phyloP scores from a whole-genome alignment of 1,140 invertebrate genomes.

The Drosophila sulfurigaster region DNA sequence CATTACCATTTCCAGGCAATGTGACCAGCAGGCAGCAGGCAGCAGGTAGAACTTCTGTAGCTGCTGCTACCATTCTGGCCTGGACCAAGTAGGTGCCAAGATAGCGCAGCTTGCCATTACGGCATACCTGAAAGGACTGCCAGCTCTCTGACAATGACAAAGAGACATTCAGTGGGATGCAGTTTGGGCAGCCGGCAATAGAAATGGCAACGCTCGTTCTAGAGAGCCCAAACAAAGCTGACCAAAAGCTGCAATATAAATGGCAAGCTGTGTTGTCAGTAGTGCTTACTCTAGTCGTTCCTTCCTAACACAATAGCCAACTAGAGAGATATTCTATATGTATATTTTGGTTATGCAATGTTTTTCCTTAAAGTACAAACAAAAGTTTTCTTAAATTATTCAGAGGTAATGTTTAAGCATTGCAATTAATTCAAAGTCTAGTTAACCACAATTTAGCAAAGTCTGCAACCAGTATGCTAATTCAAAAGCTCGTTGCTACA shows the following conservation, averaged over 20 bases:
- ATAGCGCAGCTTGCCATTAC: slow-evolving; percentile 43
- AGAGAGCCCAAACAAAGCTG: slow-evolving; percentile 38
- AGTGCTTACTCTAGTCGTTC: slow-evolving; percentile 19
- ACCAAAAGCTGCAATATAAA: slow-evolving; percentile 50
- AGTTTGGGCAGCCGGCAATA: neutral
- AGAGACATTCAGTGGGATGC: slow-evolving; percentile 22
- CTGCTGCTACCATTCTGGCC: neutral
- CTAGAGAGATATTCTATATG: neutral
- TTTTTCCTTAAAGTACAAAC: neutral
- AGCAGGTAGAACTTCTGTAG: neutral
- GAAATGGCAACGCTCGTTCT: neutral
- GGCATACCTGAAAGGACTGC: slow-evolving; percentile 43
- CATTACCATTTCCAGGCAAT: slow-evolving; percentile 6
- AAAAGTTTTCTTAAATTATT: neutral
- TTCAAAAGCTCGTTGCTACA: neutral
- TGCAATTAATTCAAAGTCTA: neutral
- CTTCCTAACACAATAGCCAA: neutral
- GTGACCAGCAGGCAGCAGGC: slow-evolving; percentile 9
- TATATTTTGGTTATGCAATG: neutral
- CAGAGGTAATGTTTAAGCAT: too few relatives aligned
- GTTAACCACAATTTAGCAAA: neutral
- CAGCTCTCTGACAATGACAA: slow-evolving; percentile 55
- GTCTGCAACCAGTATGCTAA: neutral
- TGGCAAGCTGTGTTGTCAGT: slow-evolving; percentile 38
- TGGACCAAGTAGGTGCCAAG: slow-evolving; percentile 32